These are phyloP conservation scores for Strongylocentrotus purpuratus DNA, from an alignment of 35 echinoderm and acorn worm species.

Conservation along the genomic window DNA sequence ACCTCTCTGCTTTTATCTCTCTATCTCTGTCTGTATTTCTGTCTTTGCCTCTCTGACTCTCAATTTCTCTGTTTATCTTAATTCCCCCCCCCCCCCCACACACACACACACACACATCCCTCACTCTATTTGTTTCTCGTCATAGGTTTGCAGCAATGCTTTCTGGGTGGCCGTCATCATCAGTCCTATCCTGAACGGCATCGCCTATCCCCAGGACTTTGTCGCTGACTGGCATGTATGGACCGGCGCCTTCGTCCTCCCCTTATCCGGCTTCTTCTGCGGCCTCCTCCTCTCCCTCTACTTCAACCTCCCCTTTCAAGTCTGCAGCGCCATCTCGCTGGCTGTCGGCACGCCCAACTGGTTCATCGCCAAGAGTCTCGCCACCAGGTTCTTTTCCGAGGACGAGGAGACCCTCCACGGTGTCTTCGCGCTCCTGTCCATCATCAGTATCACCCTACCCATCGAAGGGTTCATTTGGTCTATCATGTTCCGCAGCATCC, in stretches of 20 bases:
- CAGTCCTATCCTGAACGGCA: not conserved
- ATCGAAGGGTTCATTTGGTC: not conserved
- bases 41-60: not conserved
- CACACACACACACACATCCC: too few species aligned
- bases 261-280: constrained; percentile 38
- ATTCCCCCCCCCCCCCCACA: too few species aligned
- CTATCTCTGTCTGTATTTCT: too few species aligned
- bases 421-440: not conserved
- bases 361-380: not conserved
- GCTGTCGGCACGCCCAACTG: constrained; percentile 59
- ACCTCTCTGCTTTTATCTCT: too few species aligned
- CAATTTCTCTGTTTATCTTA: too few species aligned
- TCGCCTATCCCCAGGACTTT: constrained; percentile 26
- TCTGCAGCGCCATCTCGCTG: constrained; percentile 60
- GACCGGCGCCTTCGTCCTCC: constrained; percentile 31
- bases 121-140: too few species aligned
- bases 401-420: not conserved
- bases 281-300: constrained; percentile 46
- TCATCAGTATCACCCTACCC: not conserved
- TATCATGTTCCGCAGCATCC: not conserved
- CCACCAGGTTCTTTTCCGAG: not conserved
- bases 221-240: constrained; percentile 17
- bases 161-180: constrained; percentile 31
- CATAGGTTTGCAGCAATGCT: constrained; percentile 41
- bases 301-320: constrained; percentile 42